Evolutionary conservation across 2,888 invertebrate species (phyloP).

Genomic region (Parthenolecanium corni): DNA sequence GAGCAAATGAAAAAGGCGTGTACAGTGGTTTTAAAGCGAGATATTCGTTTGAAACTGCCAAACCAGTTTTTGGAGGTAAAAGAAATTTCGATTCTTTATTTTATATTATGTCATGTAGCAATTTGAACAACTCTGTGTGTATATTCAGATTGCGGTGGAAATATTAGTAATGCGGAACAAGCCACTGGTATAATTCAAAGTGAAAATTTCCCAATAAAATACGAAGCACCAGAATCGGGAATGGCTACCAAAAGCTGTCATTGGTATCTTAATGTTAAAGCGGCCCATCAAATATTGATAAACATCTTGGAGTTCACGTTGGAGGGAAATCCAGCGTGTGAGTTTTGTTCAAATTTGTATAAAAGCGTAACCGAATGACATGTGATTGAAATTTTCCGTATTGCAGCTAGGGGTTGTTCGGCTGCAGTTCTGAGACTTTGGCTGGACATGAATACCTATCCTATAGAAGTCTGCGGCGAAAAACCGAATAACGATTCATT

Average conservation of each 20-base stretch:
- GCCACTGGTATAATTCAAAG: slow-evolving; percentile 67
- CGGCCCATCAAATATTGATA: slow-evolving; percentile 76
- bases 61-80: slow-evolving; percentile 66
- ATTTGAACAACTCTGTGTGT: not conserved
- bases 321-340: slow-evolving; percentile 82
- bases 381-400: not conserved
- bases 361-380: not conserved
- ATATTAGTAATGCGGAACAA: slow-evolving; percentile 72
- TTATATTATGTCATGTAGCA: not conserved
- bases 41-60: slow-evolving; percentile 82
- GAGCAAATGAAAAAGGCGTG: slow-evolving; percentile 75
- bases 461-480: slow-evolving; percentile 81
- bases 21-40: slow-evolving; percentile 93
- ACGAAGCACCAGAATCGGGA: slow-evolving; percentile 67
- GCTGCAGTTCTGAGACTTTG: slow-evolving; percentile 82
- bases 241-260: slow-evolving; percentile 83
- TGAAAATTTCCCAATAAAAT: slow-evolving; percentile 82
- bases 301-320: slow-evolving; percentile 85
- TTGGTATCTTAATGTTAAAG: slow-evolving; percentile 85
- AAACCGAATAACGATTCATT: slow-evolving; percentile 61
- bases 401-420: slow-evolving; percentile 72
- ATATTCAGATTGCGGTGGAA: slow-evolving; percentile 71
- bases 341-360: slow-evolving; percentile 37
- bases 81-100: not conserved
- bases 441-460: slow-evolving; percentile 68